Conservation (phyloP, 2,888 invertebrate species). For the Trichopria drosophilae region DNA sequence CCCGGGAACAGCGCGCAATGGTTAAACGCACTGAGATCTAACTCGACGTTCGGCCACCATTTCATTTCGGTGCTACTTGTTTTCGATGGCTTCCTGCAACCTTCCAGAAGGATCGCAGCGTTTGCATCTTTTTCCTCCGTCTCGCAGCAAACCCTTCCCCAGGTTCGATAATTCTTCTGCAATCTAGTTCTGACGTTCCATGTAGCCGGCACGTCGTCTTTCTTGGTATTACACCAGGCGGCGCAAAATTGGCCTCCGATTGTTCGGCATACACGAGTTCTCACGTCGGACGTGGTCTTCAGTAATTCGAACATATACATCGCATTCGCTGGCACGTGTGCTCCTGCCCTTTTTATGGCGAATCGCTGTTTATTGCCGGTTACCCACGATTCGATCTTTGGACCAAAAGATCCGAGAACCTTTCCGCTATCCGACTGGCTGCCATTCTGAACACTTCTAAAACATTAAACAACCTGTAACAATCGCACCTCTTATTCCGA, state of each 20-base stretch:
- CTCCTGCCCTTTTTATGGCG: conserved; percentile 37
- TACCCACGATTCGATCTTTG: conserved; percentile 42
- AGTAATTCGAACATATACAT: conserved; percentile 53
- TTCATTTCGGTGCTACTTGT: conserved; percentile 58
- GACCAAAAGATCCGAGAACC: conserved; percentile 42
- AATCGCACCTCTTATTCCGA: too few relatives aligned
- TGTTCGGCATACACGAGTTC: conserved; percentile 37
- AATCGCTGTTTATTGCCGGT: conserved; percentile 27
- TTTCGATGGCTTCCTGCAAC: conserved; percentile 63
- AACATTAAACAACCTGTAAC: too few relatives aligned
- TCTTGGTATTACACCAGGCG: conserved; percentile 39
- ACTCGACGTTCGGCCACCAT: conserved; percentile 30
- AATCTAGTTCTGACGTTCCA: conserved; percentile 40
- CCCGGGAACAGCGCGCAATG: conserved; percentile 77
- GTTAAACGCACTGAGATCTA: conserved; percentile 62
- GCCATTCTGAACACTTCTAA: too few relatives aligned
- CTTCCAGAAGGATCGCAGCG: conserved; percentile 39
- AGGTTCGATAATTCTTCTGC: conserved; percentile 60
- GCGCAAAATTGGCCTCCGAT: conserved; percentile 43
- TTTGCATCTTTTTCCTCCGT: conserved; percentile 57
- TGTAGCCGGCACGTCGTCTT: conserved; percentile 35
- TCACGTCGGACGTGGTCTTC: conserved; percentile 38
- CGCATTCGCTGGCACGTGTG: conserved; percentile 42
- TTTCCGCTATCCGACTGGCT: too few relatives aligned
- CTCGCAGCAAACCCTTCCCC: conserved; percentile 78